Evolutionary conservation across 2,113 vertebrate genomes (phyloP).

Genomic region (Ophthalmolycus amberensis): DNA sequence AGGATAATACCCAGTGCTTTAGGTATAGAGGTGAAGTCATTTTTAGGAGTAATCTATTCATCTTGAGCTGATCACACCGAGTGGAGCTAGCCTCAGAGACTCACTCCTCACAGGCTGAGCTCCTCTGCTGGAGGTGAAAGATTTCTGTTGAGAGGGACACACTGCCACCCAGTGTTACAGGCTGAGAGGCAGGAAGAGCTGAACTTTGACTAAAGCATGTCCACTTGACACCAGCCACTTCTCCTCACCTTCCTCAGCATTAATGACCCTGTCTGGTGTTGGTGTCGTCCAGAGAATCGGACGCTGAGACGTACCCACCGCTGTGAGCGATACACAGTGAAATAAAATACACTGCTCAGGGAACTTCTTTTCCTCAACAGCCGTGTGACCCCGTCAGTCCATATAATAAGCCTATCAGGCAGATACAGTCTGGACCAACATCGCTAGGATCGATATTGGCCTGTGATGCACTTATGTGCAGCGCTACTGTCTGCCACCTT

Average conservation of each 20-base stretch:
- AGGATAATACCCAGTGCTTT: neutral
- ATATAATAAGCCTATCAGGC: neutral
- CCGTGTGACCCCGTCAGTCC: neutral
- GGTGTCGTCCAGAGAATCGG: neutral
- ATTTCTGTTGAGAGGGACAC: conserved; percentile 73
- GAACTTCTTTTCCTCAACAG: neutral
- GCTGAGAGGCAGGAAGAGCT: conserved; percentile 45
- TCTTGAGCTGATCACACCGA: conserved; percentile 14
- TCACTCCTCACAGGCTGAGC: conserved; percentile 22
- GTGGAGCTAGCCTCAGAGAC: conserved; percentile 21
- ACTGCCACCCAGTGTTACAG: conserved; percentile 82
- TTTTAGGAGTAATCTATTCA: neutral
- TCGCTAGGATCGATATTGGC: neutral
- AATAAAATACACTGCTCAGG: neutral
- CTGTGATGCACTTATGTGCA: neutral
- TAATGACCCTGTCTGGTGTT: conserved; percentile 1
- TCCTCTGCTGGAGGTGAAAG: conserved; percentile 57
- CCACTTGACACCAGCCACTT: neutral
- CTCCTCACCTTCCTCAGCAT: neutral
- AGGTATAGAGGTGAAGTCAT: neutral
- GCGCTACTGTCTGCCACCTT: neutral
- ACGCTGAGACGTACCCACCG: neutral
- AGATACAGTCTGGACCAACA: neutral
- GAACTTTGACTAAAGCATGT: conserved; percentile 22
- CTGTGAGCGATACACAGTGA: neutral